Percentiles rank a stretch among this genome's conserved stretches.
Evolutionary conservation across 1,140 invertebrate genomes (phyloP).

Genomic region (Drosophila biarmipes): DNA sequence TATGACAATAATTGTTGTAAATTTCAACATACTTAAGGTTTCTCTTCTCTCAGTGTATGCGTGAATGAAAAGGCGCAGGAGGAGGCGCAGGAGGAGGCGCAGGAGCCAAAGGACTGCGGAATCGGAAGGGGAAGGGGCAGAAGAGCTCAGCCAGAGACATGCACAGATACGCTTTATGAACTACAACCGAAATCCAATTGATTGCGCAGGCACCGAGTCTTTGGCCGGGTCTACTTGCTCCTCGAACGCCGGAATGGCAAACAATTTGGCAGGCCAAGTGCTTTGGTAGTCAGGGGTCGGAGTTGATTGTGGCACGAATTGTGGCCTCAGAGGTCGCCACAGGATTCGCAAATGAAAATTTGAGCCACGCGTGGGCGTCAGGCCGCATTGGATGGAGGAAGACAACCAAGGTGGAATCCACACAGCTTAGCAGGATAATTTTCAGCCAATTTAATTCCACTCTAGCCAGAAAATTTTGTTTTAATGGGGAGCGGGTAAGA

Average conservation of each 20-base stretch:
- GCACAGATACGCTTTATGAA: constrained; percentile 50
- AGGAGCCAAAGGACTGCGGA: constrained; percentile 10
- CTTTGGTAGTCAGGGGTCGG: constrained; percentile 13
- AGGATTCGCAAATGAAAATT: constrained; percentile 50
- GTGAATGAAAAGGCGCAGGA: constrained; percentile 22
- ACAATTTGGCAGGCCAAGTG: constrained; percentile 54
- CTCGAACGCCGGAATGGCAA: constrained; percentile 26
- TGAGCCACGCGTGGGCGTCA: constrained; percentile 24
- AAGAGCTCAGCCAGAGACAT: constrained; percentile 21
- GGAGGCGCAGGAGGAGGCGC: neutral
- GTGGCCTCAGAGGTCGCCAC: constrained; percentile 44
- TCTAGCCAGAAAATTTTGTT: neutral
- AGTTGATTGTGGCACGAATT: constrained; percentile 47
- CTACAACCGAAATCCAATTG: constrained; percentile 58
- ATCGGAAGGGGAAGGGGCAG: constrained; percentile 8
- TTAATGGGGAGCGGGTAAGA: neutral
- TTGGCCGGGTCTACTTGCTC: constrained; percentile 6
- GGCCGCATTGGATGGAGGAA: constrained; percentile 9
- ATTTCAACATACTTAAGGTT: neutral
- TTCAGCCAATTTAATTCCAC: constrained; percentile 15
- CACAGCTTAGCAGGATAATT: constrained; percentile 14
- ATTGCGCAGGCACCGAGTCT: constrained; percentile 33
- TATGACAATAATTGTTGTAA: too few species aligned
- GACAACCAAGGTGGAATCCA: neutral
- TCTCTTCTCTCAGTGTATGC: constrained; percentile 6